phyloP scores from a whole-genome alignment of 2,797 vertebrate genomes.

The Hirundo rustica region DNA sequence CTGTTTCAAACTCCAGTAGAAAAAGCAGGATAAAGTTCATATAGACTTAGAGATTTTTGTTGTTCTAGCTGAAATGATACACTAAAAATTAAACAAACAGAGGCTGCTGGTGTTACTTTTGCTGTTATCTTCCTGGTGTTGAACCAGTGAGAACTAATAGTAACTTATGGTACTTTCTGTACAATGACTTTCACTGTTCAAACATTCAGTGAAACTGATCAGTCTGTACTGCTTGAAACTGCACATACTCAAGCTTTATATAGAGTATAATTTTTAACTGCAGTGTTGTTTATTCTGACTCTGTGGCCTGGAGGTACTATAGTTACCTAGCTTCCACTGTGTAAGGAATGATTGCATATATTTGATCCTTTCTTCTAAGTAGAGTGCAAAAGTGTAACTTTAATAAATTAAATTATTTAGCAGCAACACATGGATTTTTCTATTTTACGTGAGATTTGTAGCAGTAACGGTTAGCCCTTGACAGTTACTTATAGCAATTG shows the following conservation, averaged over 20 bases:
- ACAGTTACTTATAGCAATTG: constrained; percentile 39
- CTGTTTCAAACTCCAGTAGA: neutral
- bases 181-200: neutral
- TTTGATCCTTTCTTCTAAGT: neutral
- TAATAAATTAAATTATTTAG: constrained; percentile 25
- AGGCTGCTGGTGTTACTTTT: neutral
- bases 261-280: neutral
- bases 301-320: neutral
- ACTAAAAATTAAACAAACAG: neutral
- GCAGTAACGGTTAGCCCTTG: constrained; percentile 11
- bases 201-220: neutral
- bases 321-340: neutral
- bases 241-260: neutral
- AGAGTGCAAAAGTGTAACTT: neutral
- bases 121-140: neutral
- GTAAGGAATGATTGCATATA: neutral
- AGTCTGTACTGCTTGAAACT: neutral
- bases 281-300: neutral
- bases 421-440: neutral
- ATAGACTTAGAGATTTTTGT: neutral
- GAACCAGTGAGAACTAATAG: neutral
- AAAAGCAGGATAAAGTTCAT: neutral
- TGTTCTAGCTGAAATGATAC: neutral
- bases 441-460: constrained; percentile 33
- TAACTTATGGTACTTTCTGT: neutral